Percentiles rank a stretch among this genome's conserved stretches.
These are phyloP conservation scores for Mylabris sibirica DNA, from an alignment of 2,888 invertebrate genomes.

Conservation along the genomic window DNA sequence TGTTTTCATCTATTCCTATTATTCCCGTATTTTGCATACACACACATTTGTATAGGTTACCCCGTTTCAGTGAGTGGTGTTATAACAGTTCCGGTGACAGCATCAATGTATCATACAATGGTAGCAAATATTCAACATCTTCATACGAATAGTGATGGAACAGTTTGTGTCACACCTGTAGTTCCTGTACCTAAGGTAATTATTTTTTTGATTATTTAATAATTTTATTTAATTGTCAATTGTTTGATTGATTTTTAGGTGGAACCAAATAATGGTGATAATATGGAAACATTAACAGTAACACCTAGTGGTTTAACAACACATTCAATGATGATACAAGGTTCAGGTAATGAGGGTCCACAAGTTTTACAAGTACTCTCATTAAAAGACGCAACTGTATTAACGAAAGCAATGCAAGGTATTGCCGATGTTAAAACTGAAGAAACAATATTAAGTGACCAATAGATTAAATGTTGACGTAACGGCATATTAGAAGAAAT, in stretches of 20 bases:
- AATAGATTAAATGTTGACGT: constrained; percentile 45
- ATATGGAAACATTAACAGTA: constrained; percentile 78
- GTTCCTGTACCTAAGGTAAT: constrained; percentile 74
- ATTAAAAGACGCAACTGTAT: constrained; percentile 82
- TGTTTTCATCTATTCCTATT: constrained; percentile 19
- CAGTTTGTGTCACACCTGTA: constrained; percentile 84
- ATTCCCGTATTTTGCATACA: constrained; percentile 33
- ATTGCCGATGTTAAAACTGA: constrained; percentile 77
- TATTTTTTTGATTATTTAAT: constrained; percentile 4
- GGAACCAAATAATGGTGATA: constrained; percentile 75
- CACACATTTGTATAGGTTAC: constrained; percentile 67
- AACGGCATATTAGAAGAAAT: constrained; percentile 13
- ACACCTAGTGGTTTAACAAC: constrained; percentile 71
- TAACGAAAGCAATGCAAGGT: constrained; percentile 81
- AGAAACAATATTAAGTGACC: constrained; percentile 67
- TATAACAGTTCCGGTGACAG: constrained; percentile 93
- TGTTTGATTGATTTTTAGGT: constrained; percentile 63
- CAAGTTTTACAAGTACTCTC: constrained; percentile 86
- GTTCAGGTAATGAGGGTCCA: constrained; percentile 73
- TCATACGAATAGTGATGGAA: constrained; percentile 76
- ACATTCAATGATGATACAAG: constrained; percentile 84
- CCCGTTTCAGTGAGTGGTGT: constrained; percentile 90
- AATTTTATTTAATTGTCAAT: constrained; percentile 16
- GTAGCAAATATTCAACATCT: constrained; percentile 87
- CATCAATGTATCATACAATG: constrained; percentile 96